A percentile compares a stretch with the other conserved stretches of the same genome.
Conservation (phyloP, 2,888 invertebrate species). For the Nemotelus pantherinus region DNA sequence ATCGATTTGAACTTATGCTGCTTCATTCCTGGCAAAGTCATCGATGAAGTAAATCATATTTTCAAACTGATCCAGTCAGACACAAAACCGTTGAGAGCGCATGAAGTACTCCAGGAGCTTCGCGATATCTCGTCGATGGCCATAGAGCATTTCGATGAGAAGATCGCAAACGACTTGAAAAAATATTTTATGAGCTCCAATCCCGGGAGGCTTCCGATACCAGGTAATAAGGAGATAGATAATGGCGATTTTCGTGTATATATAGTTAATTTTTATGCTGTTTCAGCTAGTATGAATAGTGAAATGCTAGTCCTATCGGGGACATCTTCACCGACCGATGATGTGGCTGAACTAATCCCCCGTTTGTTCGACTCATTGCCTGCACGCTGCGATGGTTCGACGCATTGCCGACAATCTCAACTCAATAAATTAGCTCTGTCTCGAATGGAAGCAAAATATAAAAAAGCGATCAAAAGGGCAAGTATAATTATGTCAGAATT, state of each 20-base stretch:
- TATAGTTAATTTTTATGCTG: neutral
- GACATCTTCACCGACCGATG: conserved; percentile 2
- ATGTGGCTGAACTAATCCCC: conserved; percentile 45
- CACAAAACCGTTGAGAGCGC: conserved; percentile 75
- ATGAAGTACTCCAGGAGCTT: conserved; percentile 87
- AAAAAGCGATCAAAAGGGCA: conserved; percentile 61
- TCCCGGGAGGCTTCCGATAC: conserved; percentile 50
- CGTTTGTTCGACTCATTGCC: neutral
- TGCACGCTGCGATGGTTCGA: conserved; percentile 49
- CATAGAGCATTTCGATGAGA: conserved; percentile 95
- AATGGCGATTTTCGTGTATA: neutral
- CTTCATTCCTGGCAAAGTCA: conserved; percentile 92
- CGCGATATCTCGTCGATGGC: conserved; percentile 89
- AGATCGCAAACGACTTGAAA: conserved; percentile 68
- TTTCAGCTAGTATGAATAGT: neutral
- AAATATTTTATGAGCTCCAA: conserved; percentile 51
- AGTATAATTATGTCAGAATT: conserved; percentile 36
- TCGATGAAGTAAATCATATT: conserved; percentile 87
- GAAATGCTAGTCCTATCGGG: neutral
- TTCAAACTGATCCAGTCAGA: conserved; percentile 75
- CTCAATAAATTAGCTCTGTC: conserved; percentile 54
- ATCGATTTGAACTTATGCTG: conserved; percentile 86
- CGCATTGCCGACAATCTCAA: conserved; percentile 61
- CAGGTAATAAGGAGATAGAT: conserved; percentile 44
- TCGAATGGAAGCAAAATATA: conserved; percentile 53